Conservation (phyloP, 2,113 vertebrate species). For the Oxyruncus cristatus region DNA sequence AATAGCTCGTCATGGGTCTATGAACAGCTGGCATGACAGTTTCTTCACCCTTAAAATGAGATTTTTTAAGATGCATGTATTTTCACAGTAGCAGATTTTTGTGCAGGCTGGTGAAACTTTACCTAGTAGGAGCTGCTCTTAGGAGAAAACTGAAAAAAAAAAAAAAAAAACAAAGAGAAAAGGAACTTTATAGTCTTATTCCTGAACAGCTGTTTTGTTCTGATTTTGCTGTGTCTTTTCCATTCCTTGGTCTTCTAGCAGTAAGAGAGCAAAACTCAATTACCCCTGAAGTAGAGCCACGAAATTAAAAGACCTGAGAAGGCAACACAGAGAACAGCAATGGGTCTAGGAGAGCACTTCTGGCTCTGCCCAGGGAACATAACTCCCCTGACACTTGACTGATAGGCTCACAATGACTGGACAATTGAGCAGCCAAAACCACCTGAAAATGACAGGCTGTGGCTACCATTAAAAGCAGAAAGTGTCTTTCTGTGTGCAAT, state of each 20-base stretch:
- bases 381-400: neutral
- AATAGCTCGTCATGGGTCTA: neutral
- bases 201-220: neutral
- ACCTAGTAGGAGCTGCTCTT: neutral
- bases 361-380: neutral
- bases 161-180: neutral
- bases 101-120: neutral
- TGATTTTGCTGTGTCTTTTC: neutral
- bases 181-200: neutral
- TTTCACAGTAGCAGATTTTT: neutral
- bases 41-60: neutral
- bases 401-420: neutral
- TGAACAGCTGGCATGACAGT: neutral
- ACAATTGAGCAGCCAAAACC: neutral
- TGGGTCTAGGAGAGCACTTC: neutral
- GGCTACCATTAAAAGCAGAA: neutral
- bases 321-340: neutral
- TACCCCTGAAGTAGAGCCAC: neutral
- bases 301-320: neutral
- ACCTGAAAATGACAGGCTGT: neutral
- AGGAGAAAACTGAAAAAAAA: neutral
- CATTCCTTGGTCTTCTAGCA: neutral
- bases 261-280: neutral
- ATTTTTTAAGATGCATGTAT: neutral
- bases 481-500: neutral